phyloP scores from a whole-genome alignment of 64 coral and sea anemone genomes.

The Actinia equina region DNA sequence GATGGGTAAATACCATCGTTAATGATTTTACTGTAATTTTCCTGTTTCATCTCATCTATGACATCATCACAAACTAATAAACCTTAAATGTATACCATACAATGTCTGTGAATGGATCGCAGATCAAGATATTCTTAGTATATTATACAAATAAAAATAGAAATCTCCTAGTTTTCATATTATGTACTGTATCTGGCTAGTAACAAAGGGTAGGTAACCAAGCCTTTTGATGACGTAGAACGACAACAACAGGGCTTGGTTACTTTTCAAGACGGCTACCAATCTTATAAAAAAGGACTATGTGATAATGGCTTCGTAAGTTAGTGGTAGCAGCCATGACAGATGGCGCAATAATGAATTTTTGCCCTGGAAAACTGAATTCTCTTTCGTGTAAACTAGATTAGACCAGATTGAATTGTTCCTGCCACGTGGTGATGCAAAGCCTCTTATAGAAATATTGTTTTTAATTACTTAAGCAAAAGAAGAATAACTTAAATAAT shows the following conservation, averaged over 20 bases:
- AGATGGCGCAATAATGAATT: too few species aligned
- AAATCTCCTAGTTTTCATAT: too few species aligned
- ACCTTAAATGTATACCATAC: not conserved
- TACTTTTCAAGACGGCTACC: not conserved
- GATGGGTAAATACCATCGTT: not conserved
- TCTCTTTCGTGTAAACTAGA: too few species aligned
- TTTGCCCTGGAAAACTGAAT: too few species aligned
- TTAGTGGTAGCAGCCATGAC: too few species aligned
- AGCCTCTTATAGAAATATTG: too few species aligned
- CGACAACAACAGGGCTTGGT: not conserved
- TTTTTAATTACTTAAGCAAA: not conserved
- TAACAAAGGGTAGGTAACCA: not conserved
- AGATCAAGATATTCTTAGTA: not conserved
- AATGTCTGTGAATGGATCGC: not conserved
- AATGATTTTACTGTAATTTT: not conserved
- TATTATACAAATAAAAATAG: not conserved
- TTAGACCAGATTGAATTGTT: too few species aligned
- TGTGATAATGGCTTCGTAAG: too few species aligned
- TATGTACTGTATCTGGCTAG: too few species aligned
- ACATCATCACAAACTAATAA: not conserved
- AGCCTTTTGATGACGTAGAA: not conserved
- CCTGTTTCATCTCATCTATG: not conserved
- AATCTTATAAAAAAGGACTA: not conserved
- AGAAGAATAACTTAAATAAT: not conserved
- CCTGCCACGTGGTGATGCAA: too few species aligned